Base-by-base conservation (phyloP, 53 echinoderm and acorn worm genomes). In the Echinometra lucunter region DNA sequence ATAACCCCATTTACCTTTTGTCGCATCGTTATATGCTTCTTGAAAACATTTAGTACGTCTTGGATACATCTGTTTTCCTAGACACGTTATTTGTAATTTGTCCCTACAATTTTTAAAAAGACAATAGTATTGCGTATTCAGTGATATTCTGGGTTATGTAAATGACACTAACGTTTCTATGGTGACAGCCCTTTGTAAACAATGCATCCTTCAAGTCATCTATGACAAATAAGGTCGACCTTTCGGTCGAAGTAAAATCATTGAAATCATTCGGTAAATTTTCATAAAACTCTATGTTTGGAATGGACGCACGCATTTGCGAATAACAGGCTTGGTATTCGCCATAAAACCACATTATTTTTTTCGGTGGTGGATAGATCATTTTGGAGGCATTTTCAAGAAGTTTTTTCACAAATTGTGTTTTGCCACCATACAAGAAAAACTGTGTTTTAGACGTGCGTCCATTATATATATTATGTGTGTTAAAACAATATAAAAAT, bases 341-440 rank as follows among this genome's bases (percentile, higher is more conserved):
- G 45, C 95, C 91, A 37, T 96, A 97, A 95, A 94, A 97, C 97
- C 97, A 97, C 27, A 96, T 45, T 34, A 96, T 90, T 49, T 91
- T 94, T 30, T 91, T 58, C 17, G 96, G 95, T 8, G 94, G 82
- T 27, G 42, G 60, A 57, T 91, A 4, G 28, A 96, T 91, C 69
- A 94, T 60, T 23, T 17, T 30, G 0, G 32, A 27, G 0, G 25
- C 25, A 47, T 95, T 66, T 66, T 78, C 93, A 8, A 96, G 58
- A 25, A 95, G 58, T 82, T 47, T 60, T 67, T 95, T 80, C 28
- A 96, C 93, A 78, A 89, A 96, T 38, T 57, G 66, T 21, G 96
- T 96, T 91, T 96, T 96, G 87, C 95, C 3, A 95, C 90, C 42
- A 93, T 28, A 58, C 89, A 89, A 18, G 95, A 95, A 70, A 96